Percentiles rank a stretch among this genome's conserved stretches.
Evolutionary conservation across 2,797 vertebrate species (phyloP).

Genomic region (Cirrhinus mrigala): DNA sequence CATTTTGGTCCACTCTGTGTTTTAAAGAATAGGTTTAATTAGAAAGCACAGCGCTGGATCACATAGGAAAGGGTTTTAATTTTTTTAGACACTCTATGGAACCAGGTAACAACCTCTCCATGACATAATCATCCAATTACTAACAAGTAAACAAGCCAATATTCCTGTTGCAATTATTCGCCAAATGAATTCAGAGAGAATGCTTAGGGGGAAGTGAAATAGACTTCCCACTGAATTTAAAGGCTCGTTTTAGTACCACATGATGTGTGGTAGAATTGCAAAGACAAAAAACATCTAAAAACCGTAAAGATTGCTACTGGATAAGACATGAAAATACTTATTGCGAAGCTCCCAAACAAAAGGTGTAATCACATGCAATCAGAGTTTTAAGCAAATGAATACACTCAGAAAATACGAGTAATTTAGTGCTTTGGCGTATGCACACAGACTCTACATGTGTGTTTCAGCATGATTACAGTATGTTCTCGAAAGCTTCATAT

Average conservation of each 20-base stretch:
- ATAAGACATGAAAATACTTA: background rate
- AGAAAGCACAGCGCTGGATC: background rate
- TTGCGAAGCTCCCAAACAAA: background rate
- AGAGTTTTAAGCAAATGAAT: background rate
- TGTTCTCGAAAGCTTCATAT: no score
- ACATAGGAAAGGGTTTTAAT: background rate
- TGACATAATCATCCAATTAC: constrained; percentile 23
- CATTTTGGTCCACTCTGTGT: background rate
- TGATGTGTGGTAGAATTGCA: background rate
- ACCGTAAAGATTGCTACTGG: background rate
- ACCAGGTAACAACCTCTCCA: background rate
- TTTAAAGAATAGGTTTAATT: constrained; percentile 9
- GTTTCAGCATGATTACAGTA: no score
- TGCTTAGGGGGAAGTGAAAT: background rate
- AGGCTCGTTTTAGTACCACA: background rate
- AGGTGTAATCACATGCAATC: constrained; percentile 16
- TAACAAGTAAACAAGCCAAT: constrained; percentile 10
- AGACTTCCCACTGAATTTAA: background rate
- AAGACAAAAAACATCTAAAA: background rate
- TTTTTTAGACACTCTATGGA: background rate
- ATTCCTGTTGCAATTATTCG: background rate
- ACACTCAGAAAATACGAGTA: background rate
- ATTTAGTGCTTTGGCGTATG: background rate
- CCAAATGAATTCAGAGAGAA: background rate
- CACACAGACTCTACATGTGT: background rate